phyloP scores from a whole-genome alignment of 2,113 vertebrate genomes.

The Loxodonta africana region DNA sequence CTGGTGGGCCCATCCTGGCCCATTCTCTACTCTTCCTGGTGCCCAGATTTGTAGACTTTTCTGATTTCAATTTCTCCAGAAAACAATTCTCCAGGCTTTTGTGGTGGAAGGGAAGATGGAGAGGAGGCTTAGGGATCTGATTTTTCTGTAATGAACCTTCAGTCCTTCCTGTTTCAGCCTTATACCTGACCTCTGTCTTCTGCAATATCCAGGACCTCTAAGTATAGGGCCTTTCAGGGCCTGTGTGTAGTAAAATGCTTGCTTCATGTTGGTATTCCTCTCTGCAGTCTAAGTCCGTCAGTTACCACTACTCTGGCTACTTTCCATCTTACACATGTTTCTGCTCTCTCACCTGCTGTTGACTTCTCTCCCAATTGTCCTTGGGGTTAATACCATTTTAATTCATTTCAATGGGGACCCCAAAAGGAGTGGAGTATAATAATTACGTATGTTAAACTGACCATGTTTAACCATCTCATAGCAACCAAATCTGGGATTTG shows the following conservation, averaged over 20 bases:
- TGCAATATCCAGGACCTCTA: not conserved
- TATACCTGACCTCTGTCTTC: not conserved
- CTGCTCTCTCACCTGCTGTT: not conserved
- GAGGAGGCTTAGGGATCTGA: not conserved
- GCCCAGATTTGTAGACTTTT: not conserved
- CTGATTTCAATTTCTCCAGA: not conserved
- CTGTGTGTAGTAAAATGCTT: not conserved
- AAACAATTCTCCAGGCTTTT: not conserved
- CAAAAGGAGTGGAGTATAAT: not conserved
- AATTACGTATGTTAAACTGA: not conserved
- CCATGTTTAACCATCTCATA: not conserved
- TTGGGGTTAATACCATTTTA: not conserved
- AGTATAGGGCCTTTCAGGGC: not conserved
- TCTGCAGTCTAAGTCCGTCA: not conserved
- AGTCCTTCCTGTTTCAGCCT: not conserved
- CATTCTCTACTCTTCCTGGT: not conserved
- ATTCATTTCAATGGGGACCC: conserved; percentile 9
- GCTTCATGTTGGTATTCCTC: conserved; percentile 24
- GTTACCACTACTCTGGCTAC: not conserved
- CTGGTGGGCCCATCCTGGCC: not conserved
- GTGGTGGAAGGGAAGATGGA: not conserved
- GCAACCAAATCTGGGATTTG: not conserved
- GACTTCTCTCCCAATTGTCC: not conserved
- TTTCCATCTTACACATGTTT: not conserved
- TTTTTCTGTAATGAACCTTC: not conserved